Conservation (phyloP, 2,113 vertebrate species). For the Trogon surrucura region DNA sequence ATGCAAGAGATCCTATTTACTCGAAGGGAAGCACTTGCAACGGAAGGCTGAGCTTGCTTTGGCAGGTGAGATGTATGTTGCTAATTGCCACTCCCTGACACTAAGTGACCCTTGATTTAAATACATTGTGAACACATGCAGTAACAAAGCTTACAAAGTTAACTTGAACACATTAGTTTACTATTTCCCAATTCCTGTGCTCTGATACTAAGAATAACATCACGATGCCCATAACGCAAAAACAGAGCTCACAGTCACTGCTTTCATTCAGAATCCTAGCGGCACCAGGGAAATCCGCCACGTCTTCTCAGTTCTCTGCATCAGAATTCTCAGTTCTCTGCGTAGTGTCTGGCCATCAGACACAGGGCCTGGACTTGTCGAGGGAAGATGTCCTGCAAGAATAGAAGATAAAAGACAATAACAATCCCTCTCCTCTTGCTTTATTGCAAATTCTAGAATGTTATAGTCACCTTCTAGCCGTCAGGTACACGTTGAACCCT, state of each 20-base stretch:
- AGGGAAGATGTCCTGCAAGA: neutral
- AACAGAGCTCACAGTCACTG: neutral
- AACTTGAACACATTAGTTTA: rapidly evolving
- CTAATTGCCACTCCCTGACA: neutral
- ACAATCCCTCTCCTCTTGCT: neutral
- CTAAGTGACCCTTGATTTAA: neutral
- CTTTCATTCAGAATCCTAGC: neutral
- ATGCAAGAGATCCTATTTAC: neutral
- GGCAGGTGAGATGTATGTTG: neutral
- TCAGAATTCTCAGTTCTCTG: neutral
- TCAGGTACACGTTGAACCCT: neutral
- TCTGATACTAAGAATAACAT: neutral
- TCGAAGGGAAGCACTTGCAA: neutral
- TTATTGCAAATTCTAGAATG: neutral
- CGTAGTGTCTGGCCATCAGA: rapidly evolving
- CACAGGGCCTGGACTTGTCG: too few relatives aligned
- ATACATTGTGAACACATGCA: rapidly evolving
- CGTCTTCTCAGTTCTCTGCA: rapidly evolving
- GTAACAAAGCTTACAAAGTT: neutral
- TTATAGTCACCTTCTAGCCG: neutral
- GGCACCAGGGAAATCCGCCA: neutral
- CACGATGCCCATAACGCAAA: rapidly evolving
- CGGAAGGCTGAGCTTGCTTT: neutral
- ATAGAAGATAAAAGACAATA: neutral
- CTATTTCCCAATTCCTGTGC: neutral